Evolutionary conservation across 2,113 vertebrate genomes (phyloP), one percentile per base, ranked within the genome.

Genomic region (Rhinolophus sinicus): DNA sequence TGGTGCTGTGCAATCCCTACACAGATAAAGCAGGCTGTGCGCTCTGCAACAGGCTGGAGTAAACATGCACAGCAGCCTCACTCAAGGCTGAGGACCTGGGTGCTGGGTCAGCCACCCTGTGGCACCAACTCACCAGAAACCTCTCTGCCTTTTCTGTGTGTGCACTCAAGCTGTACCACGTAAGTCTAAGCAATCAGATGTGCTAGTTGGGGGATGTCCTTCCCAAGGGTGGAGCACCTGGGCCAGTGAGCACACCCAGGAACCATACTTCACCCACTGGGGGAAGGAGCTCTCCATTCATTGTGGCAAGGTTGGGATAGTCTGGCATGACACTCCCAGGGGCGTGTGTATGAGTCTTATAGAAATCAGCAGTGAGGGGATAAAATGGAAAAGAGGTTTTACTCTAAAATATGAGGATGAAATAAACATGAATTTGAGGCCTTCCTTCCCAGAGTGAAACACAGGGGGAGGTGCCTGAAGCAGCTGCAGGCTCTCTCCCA

Each of bases 1-100:
- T 26, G 33, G 6, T 30, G 33, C 50, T 4, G 2, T 47, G 21
- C 24, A 24, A 40, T n/a, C 35, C 54, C 12, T 16, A 40, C 35
- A 9, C 16, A 9, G 47, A 13, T 35, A 56, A 28, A 56, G 19
- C 21, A 62, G 44, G 19, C 38, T n/a, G 19, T 0, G 0, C 9
- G n/a, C 26, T 54, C 38, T 16, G 26, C 35, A 9, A 3, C 28
- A 54, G 18, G 16, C 21, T 69, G 12, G 24, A 47, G 24, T 14
- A 52, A 60, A 69, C 10, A 21, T 26, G 4, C 18, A 2, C 22
- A 28, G 28, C 26, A 10, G 35, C 12, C 30, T 38, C 2, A 10
- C 22, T 24, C 19, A 33, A 93, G 26, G 15, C 6, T 76, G 28
- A 12, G 22, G 28, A 62, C 38, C 54, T 50, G 60, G 19, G 14